phyloP scores from a whole-genome alignment of 37 sponge, comb jelly and placozoan genomes.

The Bolinopsis microptera region DNA sequence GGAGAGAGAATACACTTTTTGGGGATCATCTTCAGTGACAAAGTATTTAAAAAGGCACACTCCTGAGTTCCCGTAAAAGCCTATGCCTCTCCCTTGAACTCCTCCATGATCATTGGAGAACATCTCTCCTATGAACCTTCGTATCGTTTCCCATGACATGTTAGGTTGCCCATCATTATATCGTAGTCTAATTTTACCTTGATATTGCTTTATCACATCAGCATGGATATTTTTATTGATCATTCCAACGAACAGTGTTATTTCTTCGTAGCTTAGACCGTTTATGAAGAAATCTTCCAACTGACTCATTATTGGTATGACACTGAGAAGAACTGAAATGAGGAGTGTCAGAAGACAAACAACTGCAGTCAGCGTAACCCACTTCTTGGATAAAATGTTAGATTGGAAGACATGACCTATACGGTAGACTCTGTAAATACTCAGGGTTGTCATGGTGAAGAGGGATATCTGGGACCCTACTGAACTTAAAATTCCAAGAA shows the following conservation, averaged over 20 bases:
- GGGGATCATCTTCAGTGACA: constrained; percentile 9
- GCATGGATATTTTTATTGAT: neutral
- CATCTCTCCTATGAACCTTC: neutral
- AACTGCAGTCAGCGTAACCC: neutral
- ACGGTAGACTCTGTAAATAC: neutral
- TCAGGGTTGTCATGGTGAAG: neutral
- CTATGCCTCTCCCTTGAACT: neutral
- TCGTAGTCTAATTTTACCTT: neutral
- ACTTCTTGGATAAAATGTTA: no score
- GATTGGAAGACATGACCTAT: neutral
- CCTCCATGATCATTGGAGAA: neutral
- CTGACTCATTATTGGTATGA: neutral
- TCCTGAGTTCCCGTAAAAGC: constrained; percentile 14
- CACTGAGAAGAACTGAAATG: neutral
- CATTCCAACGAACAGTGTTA: constrained; percentile 9
- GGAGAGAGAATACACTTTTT: neutral
- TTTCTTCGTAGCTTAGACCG: neutral
- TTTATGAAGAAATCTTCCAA: constrained; percentile 25
- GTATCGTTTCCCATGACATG: neutral
- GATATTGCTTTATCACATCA: neutral
- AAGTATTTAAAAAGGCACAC: constrained; percentile 11
- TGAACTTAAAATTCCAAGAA: neutral
- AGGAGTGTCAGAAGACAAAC: neutral
- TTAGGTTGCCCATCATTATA: neutral
- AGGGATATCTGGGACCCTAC: neutral